phyloP scores from a whole-genome alignment of 2,888 invertebrate genomes.

The Onthophagus sagittarius region DNA sequence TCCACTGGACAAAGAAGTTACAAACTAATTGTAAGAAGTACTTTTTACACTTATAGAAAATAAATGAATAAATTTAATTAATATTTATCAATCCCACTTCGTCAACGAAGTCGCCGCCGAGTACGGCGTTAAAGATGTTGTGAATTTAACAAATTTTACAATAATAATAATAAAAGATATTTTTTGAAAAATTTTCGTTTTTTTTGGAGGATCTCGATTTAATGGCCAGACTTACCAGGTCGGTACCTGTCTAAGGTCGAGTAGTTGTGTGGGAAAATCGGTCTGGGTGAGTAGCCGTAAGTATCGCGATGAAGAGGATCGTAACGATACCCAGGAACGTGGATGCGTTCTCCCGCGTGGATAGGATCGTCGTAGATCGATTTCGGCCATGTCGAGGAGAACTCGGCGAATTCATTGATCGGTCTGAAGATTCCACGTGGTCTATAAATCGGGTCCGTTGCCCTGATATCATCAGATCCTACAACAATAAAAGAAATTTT shows the following conservation, averaged over 20 bases:
- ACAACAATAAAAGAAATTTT: constrained; percentile 26
- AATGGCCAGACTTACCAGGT: constrained; percentile 68
- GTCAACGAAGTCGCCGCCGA: neutral
- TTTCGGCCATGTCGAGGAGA: constrained; percentile 71
- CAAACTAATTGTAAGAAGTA: constrained; percentile 17
- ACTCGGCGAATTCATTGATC: constrained; percentile 72
- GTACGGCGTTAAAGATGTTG: neutral
- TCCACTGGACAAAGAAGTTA: constrained; percentile 17
- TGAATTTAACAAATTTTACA: neutral
- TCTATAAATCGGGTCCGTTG: constrained; percentile 66
- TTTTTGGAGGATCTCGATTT: neutral
- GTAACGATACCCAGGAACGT: constrained; percentile 86
- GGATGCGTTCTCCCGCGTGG: constrained; percentile 77
- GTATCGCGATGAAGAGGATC: constrained; percentile 85
- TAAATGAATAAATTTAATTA: neutral
- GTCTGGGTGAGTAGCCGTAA: constrained; percentile 85
- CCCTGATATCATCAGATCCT: constrained; percentile 91
- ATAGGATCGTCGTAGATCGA: constrained; percentile 85
- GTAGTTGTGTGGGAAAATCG: constrained; percentile 85
- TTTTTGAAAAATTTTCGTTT: neutral
- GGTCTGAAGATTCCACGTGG: constrained; percentile 63
- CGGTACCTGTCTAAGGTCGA: constrained; percentile 71
- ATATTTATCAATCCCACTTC: neutral
- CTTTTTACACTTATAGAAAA: constrained; percentile 22
- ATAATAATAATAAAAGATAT: neutral